These are phyloP conservation scores for Idaea dimidiata DNA, from an alignment of 2,888 invertebrate genomes.

Conservation along the genomic window DNA sequence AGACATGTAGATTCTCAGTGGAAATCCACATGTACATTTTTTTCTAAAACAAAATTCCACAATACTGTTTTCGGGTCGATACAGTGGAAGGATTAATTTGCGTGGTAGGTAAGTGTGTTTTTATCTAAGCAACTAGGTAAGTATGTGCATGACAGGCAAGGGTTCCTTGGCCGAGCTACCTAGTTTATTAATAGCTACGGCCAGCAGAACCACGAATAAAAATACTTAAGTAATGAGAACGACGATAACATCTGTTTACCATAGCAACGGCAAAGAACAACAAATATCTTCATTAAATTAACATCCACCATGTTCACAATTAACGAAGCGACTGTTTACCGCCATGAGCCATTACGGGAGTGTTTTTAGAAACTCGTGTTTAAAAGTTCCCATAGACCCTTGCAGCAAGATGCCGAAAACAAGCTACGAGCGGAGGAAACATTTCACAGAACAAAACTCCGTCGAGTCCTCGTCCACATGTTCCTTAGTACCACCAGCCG, in stretches of 20 bases:
- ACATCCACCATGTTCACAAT: slow-evolving; percentile 1
- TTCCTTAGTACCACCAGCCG: slow-evolving; percentile 52
- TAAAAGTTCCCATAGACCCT: slow-evolving; percentile 87
- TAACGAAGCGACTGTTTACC: slow-evolving; percentile 18
- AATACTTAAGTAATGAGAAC: background rate
- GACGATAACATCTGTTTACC: slow-evolving; percentile 11
- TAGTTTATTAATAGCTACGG: too few relatives aligned
- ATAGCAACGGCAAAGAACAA: slow-evolving; percentile 30
- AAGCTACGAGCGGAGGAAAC: slow-evolving; percentile 82
- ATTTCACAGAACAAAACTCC: slow-evolving; percentile 58
- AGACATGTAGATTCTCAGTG: too few relatives aligned
- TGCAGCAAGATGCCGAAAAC: slow-evolving; percentile 86
- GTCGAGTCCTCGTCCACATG: slow-evolving; percentile 59
- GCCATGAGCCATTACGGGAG: slow-evolving; percentile 79
- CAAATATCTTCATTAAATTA: slow-evolving; percentile 13
- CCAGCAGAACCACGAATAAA: background rate
- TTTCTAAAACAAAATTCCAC: too few relatives aligned
- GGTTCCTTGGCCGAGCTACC: too few relatives aligned
- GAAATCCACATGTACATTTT: too few relatives aligned
- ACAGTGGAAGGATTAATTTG: too few relatives aligned
- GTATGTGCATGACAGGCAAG: too few relatives aligned
- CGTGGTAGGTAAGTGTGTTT: too few relatives aligned
- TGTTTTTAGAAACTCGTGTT: slow-evolving; percentile 85
- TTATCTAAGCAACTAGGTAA: too few relatives aligned
- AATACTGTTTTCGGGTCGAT: too few relatives aligned